Conservation (phyloP, 2,113 vertebrate species). For the Tichodroma muraria region DNA sequence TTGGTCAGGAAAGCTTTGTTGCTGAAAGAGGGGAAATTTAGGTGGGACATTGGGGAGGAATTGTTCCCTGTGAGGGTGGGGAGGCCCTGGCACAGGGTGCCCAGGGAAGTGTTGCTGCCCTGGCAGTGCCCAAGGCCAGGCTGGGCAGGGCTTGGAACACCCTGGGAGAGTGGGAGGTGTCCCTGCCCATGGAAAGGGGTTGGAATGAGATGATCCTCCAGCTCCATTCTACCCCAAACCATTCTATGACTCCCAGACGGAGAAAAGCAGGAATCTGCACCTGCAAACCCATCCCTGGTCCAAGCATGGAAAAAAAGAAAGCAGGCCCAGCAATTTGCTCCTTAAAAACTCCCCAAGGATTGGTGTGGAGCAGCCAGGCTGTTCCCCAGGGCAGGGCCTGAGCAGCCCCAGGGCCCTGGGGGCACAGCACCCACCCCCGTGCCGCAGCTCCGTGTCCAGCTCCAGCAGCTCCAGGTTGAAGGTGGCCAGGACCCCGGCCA, state of each 20-base stretch:
- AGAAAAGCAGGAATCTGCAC: background rate
- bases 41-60: background rate
- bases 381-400: background rate
- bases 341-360: background rate
- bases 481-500: conserved; percentile 69
- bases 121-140: background rate
- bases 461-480: conserved; percentile 76
- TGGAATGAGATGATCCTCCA: background rate
- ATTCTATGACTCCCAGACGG: background rate
- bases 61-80: background rate
- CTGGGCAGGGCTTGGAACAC: fast-evolving
- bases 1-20: background rate
- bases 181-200: background rate
- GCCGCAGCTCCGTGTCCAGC: conserved; percentile 72
- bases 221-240: background rate
- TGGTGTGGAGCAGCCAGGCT: background rate
- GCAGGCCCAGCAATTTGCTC: background rate
- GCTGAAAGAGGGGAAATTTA: background rate
- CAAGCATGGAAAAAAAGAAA: fast-evolving
- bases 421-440: conserved; percentile 60
- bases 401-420: background rate
- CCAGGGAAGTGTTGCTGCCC: background rate
- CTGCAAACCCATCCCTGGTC: background rate
- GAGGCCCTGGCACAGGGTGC: background rate
- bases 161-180: background rate